phyloP scores from a whole-genome alignment of 2,888 invertebrate species.

The Tricholauxania praeusta region DNA sequence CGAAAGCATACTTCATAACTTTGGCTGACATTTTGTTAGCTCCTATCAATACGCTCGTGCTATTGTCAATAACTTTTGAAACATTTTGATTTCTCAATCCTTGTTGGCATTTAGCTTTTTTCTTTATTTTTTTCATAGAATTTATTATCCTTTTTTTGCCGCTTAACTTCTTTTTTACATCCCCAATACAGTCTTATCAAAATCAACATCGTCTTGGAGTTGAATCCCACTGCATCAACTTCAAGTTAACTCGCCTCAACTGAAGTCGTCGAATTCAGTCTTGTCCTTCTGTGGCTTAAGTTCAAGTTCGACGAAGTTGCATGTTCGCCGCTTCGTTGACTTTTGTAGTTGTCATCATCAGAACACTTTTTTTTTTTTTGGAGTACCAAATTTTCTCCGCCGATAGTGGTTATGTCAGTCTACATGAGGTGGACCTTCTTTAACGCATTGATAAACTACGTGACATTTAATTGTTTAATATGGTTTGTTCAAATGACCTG shows the following conservation, averaged over 20 bases:
- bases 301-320: constrained; percentile 42
- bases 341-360: constrained; percentile 17
- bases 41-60: no score
- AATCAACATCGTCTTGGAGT: constrained; percentile 15
- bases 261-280: not conserved
- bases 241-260: not conserved
- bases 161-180: not conserved
- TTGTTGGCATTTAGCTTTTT: no score
- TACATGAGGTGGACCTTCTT: no score
- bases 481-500: no score
- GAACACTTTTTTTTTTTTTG: not conserved
- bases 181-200: constrained; percentile 4
- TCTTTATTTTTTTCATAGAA: no score
- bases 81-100: not conserved
- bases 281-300: constrained; percentile 40
- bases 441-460: no score
- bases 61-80: not conserved
- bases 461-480: no score
- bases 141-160: no score
- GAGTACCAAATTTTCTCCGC: not conserved
- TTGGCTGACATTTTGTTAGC: no score
- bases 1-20: constrained; percentile 9
- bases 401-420: constrained; percentile 22
- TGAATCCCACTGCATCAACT: constrained; percentile 7
- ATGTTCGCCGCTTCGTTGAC: constrained; percentile 33